Percentiles rank a stretch among this genome's conserved stretches.
Conservation (phyloP, 1,140 invertebrate species). For the Aleiodes sp. region DNA sequence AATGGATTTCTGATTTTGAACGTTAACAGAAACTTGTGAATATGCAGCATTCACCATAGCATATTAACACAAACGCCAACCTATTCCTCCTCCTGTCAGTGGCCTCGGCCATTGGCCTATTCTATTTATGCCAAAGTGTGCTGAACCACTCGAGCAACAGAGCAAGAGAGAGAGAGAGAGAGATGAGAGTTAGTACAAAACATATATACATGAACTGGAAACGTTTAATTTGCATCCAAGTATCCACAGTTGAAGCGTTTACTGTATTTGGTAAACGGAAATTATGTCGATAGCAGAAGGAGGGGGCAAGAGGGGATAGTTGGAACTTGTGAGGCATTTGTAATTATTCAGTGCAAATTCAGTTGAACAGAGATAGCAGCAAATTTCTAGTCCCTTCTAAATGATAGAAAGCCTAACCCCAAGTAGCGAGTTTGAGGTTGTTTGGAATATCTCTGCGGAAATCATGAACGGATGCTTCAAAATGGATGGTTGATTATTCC, state of each 20-base stretch:
- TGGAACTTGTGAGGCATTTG: neutral
- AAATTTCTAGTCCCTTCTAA: neutral
- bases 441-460: slow-evolving; percentile 1
- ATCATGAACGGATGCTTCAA: neutral
- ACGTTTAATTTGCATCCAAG: slow-evolving; percentile 7
- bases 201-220: slow-evolving; percentile 1
- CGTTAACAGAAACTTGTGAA: neutral
- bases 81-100: neutral
- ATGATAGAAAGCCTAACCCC: neutral
- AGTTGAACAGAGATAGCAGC: neutral
- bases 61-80: neutral
- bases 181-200: too few species aligned
- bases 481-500: neutral
- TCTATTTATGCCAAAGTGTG: slow-evolving; percentile 6
- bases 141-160: neutral
- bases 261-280: neutral
- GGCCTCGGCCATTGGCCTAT: neutral
- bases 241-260: neutral
- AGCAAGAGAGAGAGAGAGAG: neutral
- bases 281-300: neutral
- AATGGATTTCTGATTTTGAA: neutral
- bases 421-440: neutral
- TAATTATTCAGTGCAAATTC: neutral
- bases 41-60: neutral
- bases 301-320: too few species aligned